phyloP scores from a whole-genome alignment of 2,113 vertebrate genomes.

The Chaenogobius annularis region DNA sequence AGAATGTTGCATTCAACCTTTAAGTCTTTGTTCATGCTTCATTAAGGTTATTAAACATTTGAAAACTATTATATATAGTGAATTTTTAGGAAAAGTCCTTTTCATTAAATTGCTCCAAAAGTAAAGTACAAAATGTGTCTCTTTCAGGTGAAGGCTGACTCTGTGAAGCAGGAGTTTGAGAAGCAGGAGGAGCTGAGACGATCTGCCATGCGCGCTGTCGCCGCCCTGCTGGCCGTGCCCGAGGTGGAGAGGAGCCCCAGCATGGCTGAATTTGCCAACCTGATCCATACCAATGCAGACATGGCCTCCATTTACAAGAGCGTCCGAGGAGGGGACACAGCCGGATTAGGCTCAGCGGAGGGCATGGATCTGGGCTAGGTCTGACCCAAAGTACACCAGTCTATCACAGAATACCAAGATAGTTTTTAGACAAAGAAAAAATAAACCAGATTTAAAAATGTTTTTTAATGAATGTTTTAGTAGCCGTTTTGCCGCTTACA shows the following conservation, averaged over 20 bases:
- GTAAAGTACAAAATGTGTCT: rapidly evolving
- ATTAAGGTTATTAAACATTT: too few species aligned
- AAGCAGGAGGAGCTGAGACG: constrained; percentile 95
- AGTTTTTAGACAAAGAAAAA: neutral
- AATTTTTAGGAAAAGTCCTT: too few species aligned
- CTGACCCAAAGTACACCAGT: neutral
- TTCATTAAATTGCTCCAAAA: neutral
- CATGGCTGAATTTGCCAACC: constrained; percentile 88
- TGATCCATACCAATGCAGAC: constrained; percentile 87
- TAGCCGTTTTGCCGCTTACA: neutral
- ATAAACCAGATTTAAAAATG: neutral
- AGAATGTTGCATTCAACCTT: too few species aligned
- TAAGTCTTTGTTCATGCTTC: too few species aligned
- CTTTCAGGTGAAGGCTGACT: constrained; percentile 89
- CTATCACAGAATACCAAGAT: neutral
- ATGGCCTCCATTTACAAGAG: constrained; percentile 89
- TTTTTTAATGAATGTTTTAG: neutral
- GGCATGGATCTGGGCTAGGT: constrained; percentile 87
- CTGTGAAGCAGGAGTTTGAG: constrained; percentile 96
- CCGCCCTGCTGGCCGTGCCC: constrained; percentile 87
- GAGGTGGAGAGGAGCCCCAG: constrained; percentile 87
- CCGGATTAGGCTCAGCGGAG: constrained; percentile 67
- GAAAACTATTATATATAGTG: too few species aligned
- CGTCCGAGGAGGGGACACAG: constrained; percentile 87
- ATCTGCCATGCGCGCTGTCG: constrained; percentile 92